These are phyloP conservation scores for Brachirus orientalis DNA, from an alignment of 2,113 vertebrate genomes.

Conservation along the genomic window DNA sequence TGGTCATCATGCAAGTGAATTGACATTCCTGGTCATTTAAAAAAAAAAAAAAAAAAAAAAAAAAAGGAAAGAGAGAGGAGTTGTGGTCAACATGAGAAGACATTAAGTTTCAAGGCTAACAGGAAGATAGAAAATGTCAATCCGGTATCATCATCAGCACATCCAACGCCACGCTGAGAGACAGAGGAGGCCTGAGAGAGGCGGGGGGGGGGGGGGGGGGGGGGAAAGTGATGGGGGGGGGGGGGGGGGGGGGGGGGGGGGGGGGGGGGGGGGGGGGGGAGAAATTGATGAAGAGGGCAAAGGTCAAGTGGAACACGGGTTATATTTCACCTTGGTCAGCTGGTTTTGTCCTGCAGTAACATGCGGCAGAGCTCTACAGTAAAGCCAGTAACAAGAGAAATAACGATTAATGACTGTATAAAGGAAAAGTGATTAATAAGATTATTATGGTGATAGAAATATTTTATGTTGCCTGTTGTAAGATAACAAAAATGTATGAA, in stretches of 20 bases:
- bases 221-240: conserved; percentile 38
- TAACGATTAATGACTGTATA: not conserved
- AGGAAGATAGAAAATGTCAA: conserved; percentile 36
- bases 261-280: conserved; percentile 14
- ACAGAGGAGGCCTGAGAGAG: conserved; percentile 53
- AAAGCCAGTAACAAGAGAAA: conserved; percentile 29
- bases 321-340: conserved; percentile 42
- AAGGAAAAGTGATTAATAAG: not conserved
- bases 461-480: conserved; percentile 29
- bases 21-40: conserved; percentile 72
- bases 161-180: conserved; percentile 26
- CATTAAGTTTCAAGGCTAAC: conserved; percentile 43
- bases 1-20: conserved; percentile 65
- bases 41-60: conserved; percentile 38
- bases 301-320: conserved; percentile 36
- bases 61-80: conserved; percentile 40
- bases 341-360: conserved; percentile 40
- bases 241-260: conserved; percentile 12
- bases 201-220: not conserved
- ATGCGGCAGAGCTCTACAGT: conserved; percentile 31
- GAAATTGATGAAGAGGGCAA: conserved; percentile 40
- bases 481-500: conserved; percentile 56
- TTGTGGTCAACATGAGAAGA: conserved; percentile 49
- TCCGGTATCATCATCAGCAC: conserved; percentile 25
- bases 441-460: conserved; percentile 2